A percentile compares a stretch with the other conserved stretches of the same genome.
Evolutionary conservation across 2,113 vertebrate genomes (phyloP).

Genomic region (Synchiropus splendidus): DNA sequence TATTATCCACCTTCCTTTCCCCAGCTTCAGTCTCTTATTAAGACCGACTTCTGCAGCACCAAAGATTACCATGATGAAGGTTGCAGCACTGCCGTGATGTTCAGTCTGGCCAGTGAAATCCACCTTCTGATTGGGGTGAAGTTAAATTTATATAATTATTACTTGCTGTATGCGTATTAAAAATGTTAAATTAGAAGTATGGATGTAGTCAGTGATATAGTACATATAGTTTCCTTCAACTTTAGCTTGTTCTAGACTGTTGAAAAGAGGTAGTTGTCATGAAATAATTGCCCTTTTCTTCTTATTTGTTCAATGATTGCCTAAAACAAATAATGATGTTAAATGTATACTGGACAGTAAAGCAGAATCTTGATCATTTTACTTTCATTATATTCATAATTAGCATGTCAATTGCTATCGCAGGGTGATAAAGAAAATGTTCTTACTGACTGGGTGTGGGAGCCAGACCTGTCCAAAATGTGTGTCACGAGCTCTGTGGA

Average conservation of each 20-base stretch:
- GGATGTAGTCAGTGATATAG: too few relatives aligned
- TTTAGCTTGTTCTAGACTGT: too few relatives aligned
- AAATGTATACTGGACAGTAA: too few relatives aligned
- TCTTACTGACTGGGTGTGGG: slow-evolving; percentile 77
- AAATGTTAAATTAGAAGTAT: too few relatives aligned
- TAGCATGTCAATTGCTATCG: slow-evolving; percentile 3
- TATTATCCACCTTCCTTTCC: slow-evolving; percentile 1
- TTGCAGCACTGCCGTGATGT: slow-evolving; percentile 69
- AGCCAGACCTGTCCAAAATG: slow-evolving; percentile 55
- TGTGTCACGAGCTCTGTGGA: slow-evolving; percentile 60
- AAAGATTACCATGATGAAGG: slow-evolving; percentile 69
- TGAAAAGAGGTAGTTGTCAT: too few relatives aligned
- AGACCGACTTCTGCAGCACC: slow-evolving; percentile 75
- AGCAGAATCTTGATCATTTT: too few relatives aligned
- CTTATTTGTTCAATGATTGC: too few relatives aligned
- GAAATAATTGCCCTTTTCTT: too few relatives aligned
- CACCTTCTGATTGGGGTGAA: slow-evolving; percentile 78
- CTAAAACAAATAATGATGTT: too few relatives aligned
- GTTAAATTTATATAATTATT: neutral
- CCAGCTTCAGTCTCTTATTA: slow-evolving; percentile 81
- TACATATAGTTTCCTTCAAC: neutral
- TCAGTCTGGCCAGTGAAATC: slow-evolving; percentile 57
- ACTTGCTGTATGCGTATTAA: too few relatives aligned
- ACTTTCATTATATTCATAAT: neutral
- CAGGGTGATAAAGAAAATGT: slow-evolving; percentile 73